phyloP scores from a whole-genome alignment of 2,888 invertebrate species.

The Tigriopus californicus region DNA sequence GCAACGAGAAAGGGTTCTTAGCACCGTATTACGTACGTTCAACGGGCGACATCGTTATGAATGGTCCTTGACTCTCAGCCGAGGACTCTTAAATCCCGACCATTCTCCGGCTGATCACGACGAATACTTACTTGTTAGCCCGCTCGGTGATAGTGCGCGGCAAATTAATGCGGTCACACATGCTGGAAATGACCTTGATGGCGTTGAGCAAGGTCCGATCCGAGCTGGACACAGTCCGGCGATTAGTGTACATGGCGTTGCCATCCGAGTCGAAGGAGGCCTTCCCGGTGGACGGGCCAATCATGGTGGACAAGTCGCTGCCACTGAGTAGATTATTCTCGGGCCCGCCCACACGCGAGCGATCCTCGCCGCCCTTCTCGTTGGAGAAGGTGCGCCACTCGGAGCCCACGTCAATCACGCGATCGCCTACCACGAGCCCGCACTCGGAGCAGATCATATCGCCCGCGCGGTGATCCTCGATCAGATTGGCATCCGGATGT shows the following conservation, averaged over 20 bases:
- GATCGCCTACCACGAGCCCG: slow-evolving; percentile 95
- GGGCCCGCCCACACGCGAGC: slow-evolving; percentile 97
- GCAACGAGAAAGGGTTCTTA: not conserved
- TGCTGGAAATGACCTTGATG: slow-evolving; percentile 86
- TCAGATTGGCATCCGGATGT: slow-evolving; percentile 85
- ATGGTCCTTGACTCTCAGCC: too few relatives aligned
- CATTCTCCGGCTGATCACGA: too few relatives aligned
- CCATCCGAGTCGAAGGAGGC: slow-evolving; percentile 78
- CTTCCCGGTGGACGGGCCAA: slow-evolving; percentile 49
- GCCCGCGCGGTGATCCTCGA: slow-evolving; percentile 95
- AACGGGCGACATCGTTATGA: not conserved
- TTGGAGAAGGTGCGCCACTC: slow-evolving; percentile 99
- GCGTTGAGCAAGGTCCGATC: slow-evolving; percentile 89
- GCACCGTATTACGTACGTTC: not conserved
- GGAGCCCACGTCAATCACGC: slow-evolving; percentile 95
- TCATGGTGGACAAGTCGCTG: slow-evolving; percentile 89
- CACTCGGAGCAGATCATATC: slow-evolving; percentile 99
- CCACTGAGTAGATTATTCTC: slow-evolving; percentile 92
- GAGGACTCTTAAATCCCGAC: too few relatives aligned
- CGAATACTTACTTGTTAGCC: slow-evolving; percentile 45
- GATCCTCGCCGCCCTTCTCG: slow-evolving; percentile 88
- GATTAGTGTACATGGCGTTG: slow-evolving; percentile 26
- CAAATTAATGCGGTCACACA: slow-evolving; percentile 95
- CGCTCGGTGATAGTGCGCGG: slow-evolving; percentile 91
- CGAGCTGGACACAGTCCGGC: slow-evolving; percentile 59